Percentiles rank a stretch among this genome's conserved stretches.
Conservation (phyloP, 2,888 invertebrate genomes). For the Habrosyne pyritoides region DNA sequence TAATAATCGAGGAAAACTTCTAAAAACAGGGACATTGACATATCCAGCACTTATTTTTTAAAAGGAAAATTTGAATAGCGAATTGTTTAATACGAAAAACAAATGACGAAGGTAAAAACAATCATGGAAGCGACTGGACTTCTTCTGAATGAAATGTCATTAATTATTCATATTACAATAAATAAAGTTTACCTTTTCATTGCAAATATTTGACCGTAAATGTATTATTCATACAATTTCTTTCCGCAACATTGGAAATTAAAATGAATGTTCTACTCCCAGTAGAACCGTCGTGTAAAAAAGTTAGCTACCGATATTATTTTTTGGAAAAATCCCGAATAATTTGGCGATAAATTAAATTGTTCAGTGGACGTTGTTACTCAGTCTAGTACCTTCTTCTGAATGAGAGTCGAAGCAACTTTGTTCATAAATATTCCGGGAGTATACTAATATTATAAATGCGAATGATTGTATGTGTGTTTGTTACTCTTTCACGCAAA, state of each 20-base stretch:
- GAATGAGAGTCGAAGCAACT: slow-evolving; percentile 17
- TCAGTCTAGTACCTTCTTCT: slow-evolving; percentile 11
- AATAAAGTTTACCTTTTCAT: slow-evolving; percentile 34
- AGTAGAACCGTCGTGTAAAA: slow-evolving; percentile 29
- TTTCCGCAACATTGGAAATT: slow-evolving; percentile 39
- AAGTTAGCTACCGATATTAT: slow-evolving; percentile 27
- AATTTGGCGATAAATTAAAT: slow-evolving; percentile 28
- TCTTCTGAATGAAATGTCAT: neutral
- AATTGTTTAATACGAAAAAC: slow-evolving; percentile 27
- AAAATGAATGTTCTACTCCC: slow-evolving; percentile 40
- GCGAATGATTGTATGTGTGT: too few species aligned
- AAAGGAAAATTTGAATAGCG: slow-evolving; percentile 17
- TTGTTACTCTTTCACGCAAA: too few species aligned
- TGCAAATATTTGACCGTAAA: slow-evolving; percentile 47
- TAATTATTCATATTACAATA: slow-evolving; percentile 26
- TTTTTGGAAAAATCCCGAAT: slow-evolving; percentile 22
- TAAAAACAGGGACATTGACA: neutral
- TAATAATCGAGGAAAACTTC: too few species aligned
- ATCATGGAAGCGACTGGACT: slow-evolving; percentile 22
- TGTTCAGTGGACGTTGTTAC: slow-evolving; percentile 18
- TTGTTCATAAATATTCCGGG: slow-evolving; percentile 14
- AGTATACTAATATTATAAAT: too few species aligned
- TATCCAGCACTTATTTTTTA: slow-evolving; percentile 12
- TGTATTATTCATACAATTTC: slow-evolving; percentile 51
- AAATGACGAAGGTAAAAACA: slow-evolving; percentile 27